phyloP scores from a whole-genome alignment of 1,140 invertebrate genomes.

The Pinna nobilis region DNA sequence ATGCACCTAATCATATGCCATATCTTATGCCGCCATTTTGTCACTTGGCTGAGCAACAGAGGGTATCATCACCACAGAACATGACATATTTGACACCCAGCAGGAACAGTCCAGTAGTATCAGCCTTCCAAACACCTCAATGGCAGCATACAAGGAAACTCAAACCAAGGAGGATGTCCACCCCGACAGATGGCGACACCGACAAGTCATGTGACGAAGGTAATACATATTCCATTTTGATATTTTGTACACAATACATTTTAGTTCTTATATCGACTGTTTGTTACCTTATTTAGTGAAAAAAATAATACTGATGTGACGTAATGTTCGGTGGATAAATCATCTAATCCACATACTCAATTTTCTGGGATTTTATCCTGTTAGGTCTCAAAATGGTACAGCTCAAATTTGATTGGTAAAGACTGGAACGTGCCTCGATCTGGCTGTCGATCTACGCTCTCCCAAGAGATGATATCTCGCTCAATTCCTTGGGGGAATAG shows the following conservation, averaged over 20 bases:
- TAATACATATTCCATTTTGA: slow-evolving; percentile 3
- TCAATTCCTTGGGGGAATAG: no score
- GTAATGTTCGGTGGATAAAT: not conserved
- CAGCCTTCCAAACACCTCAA: slow-evolving; percentile 22
- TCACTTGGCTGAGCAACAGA: not conserved
- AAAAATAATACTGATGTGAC: not conserved
- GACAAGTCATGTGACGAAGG: slow-evolving; percentile 41
- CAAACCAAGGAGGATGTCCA: not conserved
- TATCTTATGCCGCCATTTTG: not conserved
- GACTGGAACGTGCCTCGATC: not conserved
- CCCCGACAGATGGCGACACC: slow-evolving; percentile 24
- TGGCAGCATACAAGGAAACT: not conserved
- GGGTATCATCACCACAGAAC: not conserved
- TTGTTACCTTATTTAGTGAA: not conserved
- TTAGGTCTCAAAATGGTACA: no score
- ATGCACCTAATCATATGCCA: slow-evolving; percentile 1
- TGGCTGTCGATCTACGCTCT: no score
- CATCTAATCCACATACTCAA: not conserved
- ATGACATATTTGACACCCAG: slow-evolving; percentile 23
- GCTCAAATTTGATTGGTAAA: not conserved
- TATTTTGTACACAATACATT: not conserved
- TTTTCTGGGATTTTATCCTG: not conserved
- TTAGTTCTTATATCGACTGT: not conserved
- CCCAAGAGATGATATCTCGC: no score
- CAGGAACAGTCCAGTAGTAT: slow-evolving; percentile 19